Evolutionary conservation across 2,888 invertebrate species (phyloP).

Genomic region (Oligia strigilis): DNA sequence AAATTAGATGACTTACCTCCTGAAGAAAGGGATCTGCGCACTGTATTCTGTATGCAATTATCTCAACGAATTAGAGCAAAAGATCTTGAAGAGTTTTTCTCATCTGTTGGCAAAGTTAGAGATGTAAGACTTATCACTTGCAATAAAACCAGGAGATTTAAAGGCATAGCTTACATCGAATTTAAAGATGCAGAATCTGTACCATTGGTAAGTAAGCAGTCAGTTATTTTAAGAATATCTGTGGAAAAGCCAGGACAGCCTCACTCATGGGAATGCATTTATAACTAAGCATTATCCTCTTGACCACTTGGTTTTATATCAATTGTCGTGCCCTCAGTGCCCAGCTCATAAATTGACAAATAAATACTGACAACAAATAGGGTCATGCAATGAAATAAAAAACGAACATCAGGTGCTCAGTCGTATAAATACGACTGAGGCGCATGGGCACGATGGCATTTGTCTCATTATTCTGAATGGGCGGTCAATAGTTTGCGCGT

Average conservation of each 20-base stretch:
- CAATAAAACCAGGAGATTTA: constrained; percentile 99
- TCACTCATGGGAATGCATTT: not conserved
- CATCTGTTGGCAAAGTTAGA: constrained; percentile 99
- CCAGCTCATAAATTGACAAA: not conserved
- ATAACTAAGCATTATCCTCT: not conserved
- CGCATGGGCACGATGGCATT: not conserved
- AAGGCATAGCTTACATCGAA: constrained; percentile 99
- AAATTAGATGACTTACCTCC: constrained; percentile 95
- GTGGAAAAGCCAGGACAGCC: not conserved
- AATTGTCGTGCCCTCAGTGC: not conserved
- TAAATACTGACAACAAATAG: not conserved
- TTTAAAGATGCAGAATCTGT: constrained; percentile 99
- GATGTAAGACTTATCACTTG: constrained; percentile 99
- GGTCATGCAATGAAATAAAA: not conserved
- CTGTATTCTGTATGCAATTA: constrained; percentile 99
- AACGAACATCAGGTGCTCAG: not conserved
- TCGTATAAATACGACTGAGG: no score
- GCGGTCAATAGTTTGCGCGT: not conserved
- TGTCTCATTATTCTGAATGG: not conserved
- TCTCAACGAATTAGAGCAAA: constrained; percentile 98
- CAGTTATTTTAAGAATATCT: not conserved
- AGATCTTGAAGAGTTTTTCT: constrained; percentile 99
- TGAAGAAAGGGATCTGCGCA: constrained; percentile 99
- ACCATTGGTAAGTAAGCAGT: constrained; percentile 93
- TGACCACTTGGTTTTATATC: not conserved